These are phyloP conservation scores for Zaprionus capensis DNA, from an alignment of 1,140 invertebrate species.

Conservation along the genomic window DNA sequence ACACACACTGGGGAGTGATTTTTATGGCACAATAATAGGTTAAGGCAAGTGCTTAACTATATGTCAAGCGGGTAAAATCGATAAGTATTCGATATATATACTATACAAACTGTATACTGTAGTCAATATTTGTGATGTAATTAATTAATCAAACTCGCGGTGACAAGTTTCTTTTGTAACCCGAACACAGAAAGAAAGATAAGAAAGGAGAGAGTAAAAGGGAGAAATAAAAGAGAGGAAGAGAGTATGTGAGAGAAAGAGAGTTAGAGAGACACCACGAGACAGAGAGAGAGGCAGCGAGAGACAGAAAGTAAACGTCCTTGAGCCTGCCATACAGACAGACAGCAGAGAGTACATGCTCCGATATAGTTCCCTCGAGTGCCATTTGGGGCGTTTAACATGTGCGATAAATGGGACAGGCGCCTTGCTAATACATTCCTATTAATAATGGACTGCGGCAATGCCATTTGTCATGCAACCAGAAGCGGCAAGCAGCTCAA, in stretches of 20 bases:
- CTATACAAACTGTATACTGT: not conserved
- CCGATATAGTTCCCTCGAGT: slow-evolving; percentile 70
- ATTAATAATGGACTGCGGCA: slow-evolving; percentile 75
- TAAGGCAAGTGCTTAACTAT: slow-evolving; percentile 53
- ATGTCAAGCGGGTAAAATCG: slow-evolving; percentile 40
- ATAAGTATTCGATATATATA: not conserved
- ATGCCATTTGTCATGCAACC: slow-evolving; percentile 71
- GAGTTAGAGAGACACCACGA: not conserved
- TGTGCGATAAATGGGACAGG: slow-evolving; percentile 76
- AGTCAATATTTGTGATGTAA: slow-evolving; percentile 40
- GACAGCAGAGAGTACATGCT: slow-evolving; percentile 30
- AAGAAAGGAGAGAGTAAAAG: not conserved
- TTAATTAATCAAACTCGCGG: slow-evolving; percentile 57
- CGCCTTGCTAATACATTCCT: slow-evolving; percentile 67
- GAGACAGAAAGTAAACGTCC: slow-evolving; percentile 21
- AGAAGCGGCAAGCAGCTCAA: slow-evolving; percentile 9
- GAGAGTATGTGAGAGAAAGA: not conserved
- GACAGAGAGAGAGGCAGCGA: not conserved
- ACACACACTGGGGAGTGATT: slow-evolving; percentile 47
- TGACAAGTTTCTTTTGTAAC: slow-evolving; percentile 60
- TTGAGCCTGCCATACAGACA: slow-evolving; percentile 20
- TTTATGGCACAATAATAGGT: not conserved
- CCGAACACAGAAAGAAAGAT: slow-evolving; percentile 11
- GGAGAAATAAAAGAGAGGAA: not conserved
- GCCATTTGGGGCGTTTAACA: slow-evolving; percentile 64